These are phyloP conservation scores for Cosmopolites sordidus DNA, from an alignment of 2,888 invertebrate species.

Conservation along the genomic window DNA sequence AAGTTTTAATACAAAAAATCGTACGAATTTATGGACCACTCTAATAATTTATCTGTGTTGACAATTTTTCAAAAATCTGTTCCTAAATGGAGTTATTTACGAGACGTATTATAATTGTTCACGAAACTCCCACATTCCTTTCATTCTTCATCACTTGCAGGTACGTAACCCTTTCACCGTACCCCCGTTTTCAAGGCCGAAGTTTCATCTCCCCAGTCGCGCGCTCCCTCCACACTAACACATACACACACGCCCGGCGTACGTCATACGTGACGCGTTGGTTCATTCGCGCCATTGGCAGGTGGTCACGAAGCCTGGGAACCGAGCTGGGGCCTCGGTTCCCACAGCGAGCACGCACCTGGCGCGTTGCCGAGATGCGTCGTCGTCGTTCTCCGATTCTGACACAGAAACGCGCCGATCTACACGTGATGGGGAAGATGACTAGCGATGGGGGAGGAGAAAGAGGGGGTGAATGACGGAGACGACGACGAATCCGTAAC, in stretches of 20 bases:
- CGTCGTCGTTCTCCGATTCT: conserved; percentile 12
- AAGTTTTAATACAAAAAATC: too few relatives aligned
- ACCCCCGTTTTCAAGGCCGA: too few relatives aligned
- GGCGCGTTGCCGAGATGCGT: conserved; percentile 32
- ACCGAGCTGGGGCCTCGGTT: conserved; percentile 40
- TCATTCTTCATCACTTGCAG: too few relatives aligned
- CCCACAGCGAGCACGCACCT: conserved; percentile 43
- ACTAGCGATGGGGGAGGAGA: conserved; percentile 18
- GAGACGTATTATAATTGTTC: too few relatives aligned
- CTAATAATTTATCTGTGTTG: too few relatives aligned
- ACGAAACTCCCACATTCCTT: too few relatives aligned
- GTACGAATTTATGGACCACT: too few relatives aligned
- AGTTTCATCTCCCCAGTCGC: background rate
- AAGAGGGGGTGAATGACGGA: conserved; percentile 1
- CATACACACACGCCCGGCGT: conserved; percentile 5
- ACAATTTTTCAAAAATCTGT: too few relatives aligned
- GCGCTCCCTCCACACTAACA: background rate
- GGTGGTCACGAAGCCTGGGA: conserved; percentile 41
- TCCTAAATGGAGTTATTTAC: too few relatives aligned
- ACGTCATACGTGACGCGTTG: conserved; percentile 18
- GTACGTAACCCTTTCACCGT: too few relatives aligned
- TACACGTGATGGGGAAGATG: conserved; percentile 15
- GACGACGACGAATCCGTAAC: too few relatives aligned
- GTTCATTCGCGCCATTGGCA: conserved; percentile 33
- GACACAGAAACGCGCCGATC: conserved; percentile 5